Evolutionary conservation across 2,113 vertebrate genomes (phyloP).

Genomic region (Melospiza georgiana): DNA sequence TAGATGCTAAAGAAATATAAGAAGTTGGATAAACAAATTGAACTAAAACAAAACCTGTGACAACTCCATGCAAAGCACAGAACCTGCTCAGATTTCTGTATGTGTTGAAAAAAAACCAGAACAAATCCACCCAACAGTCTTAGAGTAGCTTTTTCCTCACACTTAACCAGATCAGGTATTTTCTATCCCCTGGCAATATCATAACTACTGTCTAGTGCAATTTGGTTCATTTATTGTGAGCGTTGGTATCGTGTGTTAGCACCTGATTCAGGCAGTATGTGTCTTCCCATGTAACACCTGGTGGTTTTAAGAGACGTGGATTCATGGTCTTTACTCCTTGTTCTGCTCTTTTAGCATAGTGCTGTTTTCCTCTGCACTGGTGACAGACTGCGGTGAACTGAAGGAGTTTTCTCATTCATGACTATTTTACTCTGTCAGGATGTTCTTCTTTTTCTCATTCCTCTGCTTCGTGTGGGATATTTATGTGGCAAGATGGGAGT

Average conservation of each 20-base stretch:
- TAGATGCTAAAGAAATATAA: neutral
- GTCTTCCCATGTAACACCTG: neutral
- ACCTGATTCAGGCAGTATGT: neutral
- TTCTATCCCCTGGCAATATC: neutral
- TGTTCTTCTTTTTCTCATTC: neutral
- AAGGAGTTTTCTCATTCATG: neutral
- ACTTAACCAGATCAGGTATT: neutral
- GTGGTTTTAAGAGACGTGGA: neutral
- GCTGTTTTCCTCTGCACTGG: neutral
- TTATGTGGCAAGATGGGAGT: neutral
- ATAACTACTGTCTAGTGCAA: neutral
- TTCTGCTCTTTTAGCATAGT: neutral
- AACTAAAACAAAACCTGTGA: neutral
- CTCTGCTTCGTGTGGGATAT: neutral
- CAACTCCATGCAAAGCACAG: neutral
- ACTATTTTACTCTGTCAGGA: neutral
- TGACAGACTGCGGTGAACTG: neutral
- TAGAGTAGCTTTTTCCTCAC: neutral
- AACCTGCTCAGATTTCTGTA: neutral
- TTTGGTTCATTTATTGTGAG: neutral
- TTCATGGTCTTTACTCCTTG: neutral
- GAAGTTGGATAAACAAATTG: neutral
- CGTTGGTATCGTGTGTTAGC: neutral
- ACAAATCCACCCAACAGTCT: neutral
- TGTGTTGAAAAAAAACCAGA: neutral